Evolutionary conservation across 2,888 invertebrate genomes (phyloP).

Genomic region (Marasmarcha lunaedactyla): DNA sequence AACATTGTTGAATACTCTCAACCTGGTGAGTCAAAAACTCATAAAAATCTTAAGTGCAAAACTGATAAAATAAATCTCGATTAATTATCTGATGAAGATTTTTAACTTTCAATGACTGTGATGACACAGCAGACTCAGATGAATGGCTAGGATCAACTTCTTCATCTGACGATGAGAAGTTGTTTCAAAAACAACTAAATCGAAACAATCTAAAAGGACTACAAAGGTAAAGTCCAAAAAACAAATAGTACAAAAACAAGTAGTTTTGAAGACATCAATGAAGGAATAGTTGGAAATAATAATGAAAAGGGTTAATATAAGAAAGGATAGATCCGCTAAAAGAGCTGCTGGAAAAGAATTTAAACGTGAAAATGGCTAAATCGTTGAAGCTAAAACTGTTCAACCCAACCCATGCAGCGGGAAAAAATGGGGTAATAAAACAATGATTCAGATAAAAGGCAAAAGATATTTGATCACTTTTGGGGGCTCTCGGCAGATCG

Average conservation of each 20-base stretch:
- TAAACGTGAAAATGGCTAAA: no score
- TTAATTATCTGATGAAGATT: conserved; percentile 1
- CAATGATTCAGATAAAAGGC: conserved; percentile 10
- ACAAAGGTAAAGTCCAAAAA: no score
- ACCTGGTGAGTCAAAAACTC: neutral
- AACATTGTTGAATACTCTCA: neutral
- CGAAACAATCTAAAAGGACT: conserved; percentile 10
- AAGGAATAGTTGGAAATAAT: conserved; percentile 8
- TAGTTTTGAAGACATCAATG: no score
- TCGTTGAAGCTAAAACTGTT: conserved; percentile 2
- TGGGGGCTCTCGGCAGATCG: conserved; percentile 8
- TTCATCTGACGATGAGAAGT: neutral
- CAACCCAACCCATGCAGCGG: conserved; percentile 9
- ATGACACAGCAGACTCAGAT: neutral
- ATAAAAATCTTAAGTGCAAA: neutral
- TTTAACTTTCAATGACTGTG: neutral
- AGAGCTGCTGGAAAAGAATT: conserved; percentile 1
- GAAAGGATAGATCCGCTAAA: conserved; percentile 4
- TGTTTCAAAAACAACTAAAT: no score
- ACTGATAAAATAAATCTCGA: neutral
- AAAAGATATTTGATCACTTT: conserved; percentile 11
- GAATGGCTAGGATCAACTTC: neutral
- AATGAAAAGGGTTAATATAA: no score
- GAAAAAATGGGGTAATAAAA: conserved; percentile 14
- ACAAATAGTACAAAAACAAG: no score